These are phyloP conservation scores for Folsomia candida DNA, from an alignment of 2,888 invertebrate species.

Conservation along the genomic window DNA sequence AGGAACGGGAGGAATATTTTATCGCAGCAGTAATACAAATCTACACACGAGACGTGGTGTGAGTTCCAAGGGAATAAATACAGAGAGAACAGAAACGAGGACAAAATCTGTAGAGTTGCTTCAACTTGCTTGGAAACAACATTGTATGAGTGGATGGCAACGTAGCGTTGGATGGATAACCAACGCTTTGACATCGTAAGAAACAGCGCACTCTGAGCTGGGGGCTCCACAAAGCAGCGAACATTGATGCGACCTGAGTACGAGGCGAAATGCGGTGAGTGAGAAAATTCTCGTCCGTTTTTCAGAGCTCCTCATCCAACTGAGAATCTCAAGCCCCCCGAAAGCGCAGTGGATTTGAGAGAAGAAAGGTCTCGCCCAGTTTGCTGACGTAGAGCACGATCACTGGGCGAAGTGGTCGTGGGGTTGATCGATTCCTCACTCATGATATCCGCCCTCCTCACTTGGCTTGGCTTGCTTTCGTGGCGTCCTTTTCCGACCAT, in stretches of 20 bases:
- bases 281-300: not conserved
- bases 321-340: not conserved
- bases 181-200: no score
- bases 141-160: no score
- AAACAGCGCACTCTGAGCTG: no score
- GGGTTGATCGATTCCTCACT: not conserved
- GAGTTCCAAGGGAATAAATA: not conserved
- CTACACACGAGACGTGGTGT: not conserved
- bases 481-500: not conserved
- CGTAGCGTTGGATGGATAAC: no score
- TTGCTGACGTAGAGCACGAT: constrained; percentile 1
- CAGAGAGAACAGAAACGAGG: not conserved
- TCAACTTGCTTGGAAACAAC: not conserved
- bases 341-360: not conserved
- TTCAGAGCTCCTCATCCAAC: not conserved
- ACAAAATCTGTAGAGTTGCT: no score
- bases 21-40: not conserved
- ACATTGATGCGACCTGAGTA: no score
- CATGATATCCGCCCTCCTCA: not conserved
- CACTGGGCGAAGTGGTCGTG: not conserved
- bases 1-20: not conserved
- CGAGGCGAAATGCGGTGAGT: no score
- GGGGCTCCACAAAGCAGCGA: not conserved
- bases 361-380: not conserved
- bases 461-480: not conserved